Percentiles rank a stretch among this genome's conserved stretches.
Conservation (phyloP, 64 coral and sea anemone genomes). For the Montipora capricornis region DNA sequence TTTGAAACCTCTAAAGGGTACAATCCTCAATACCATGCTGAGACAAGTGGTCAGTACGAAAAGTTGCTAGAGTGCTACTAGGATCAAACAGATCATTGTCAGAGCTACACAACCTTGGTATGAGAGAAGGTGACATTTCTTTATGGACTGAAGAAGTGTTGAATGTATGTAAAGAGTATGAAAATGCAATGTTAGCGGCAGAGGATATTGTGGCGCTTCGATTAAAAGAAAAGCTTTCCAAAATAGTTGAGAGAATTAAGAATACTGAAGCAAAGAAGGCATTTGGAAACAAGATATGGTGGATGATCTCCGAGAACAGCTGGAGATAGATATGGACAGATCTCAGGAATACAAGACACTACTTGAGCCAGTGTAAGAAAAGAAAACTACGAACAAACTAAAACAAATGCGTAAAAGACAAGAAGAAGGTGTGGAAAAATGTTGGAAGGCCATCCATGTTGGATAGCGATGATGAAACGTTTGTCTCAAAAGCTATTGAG, state of each 20-base stretch:
- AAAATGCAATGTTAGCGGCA: slow-evolving; percentile 24
- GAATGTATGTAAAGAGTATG: slow-evolving; percentile 25
- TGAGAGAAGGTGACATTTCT: slow-evolving; percentile 22
- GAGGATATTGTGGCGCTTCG: neutral
- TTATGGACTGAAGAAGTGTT: slow-evolving; percentile 30
- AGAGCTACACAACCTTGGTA: slow-evolving; percentile 26
- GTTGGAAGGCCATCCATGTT: neutral
- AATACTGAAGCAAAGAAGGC: slow-evolving; percentile 33
- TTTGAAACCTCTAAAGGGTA: slow-evolving; percentile 1
- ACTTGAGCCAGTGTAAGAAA: slow-evolving; percentile 14
- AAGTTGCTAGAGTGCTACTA: slow-evolving; percentile 57
- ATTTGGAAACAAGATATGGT: slow-evolving; percentile 25
- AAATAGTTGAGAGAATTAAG: slow-evolving; percentile 15
- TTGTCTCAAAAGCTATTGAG: slow-evolving; percentile 57
- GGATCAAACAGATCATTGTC: slow-evolving; percentile 52
- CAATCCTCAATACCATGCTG: neutral
- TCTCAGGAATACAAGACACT: slow-evolving; percentile 20
- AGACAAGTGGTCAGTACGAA: slow-evolving; percentile 39
- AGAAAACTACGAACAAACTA: slow-evolving; percentile 17
- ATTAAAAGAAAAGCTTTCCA: neutral
- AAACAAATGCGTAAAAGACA: slow-evolving; percentile 22
- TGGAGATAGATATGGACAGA: slow-evolving; percentile 28
- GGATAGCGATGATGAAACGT: slow-evolving; percentile 48
- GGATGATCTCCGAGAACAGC: slow-evolving; percentile 26
- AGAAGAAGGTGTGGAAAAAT: slow-evolving; percentile 8